These are phyloP conservation scores for Puntigrus tetrazona DNA, from an alignment of 2,113 vertebrate genomes.

Conservation along the genomic window DNA sequence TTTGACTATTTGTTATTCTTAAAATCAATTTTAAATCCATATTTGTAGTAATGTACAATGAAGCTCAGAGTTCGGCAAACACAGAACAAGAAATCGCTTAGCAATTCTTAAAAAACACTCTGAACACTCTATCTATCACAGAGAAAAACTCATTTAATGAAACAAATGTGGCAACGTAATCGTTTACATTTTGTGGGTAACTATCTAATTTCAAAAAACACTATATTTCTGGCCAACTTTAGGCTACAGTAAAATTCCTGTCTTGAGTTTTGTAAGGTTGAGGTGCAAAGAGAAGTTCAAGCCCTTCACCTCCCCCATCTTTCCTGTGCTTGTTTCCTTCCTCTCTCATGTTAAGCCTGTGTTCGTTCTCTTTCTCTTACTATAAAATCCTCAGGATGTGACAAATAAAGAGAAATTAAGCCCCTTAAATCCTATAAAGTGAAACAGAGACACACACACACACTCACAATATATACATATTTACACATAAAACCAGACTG, in stretches of 20 bases:
- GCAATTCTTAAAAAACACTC: too few relatives aligned
- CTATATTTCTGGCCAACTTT: not conserved
- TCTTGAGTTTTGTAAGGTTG: not conserved
- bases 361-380: constrained; percentile 17
- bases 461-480: not conserved
- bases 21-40: not conserved
- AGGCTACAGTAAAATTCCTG: not conserved
- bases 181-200: not conserved
- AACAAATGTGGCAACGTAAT: not conserved
- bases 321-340: constrained; percentile 49
- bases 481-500: not conserved
- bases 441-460: not conserved
- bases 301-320: constrained; percentile 27
- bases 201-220: not conserved
- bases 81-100: too few relatives aligned
- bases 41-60: not conserved
- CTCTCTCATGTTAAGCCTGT: constrained; percentile 35
- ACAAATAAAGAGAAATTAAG: constrained; percentile 44
- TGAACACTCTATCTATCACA: not conserved
- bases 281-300: constrained; percentile 22
- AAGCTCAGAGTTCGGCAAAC: not conserved
- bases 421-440: constrained; percentile 16
- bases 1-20: not conserved
- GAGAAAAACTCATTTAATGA: not conserved
- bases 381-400: constrained; percentile 57